Evolutionary conservation across 1,140 invertebrate species (phyloP).

Genomic region (Sycobia sp.): DNA sequence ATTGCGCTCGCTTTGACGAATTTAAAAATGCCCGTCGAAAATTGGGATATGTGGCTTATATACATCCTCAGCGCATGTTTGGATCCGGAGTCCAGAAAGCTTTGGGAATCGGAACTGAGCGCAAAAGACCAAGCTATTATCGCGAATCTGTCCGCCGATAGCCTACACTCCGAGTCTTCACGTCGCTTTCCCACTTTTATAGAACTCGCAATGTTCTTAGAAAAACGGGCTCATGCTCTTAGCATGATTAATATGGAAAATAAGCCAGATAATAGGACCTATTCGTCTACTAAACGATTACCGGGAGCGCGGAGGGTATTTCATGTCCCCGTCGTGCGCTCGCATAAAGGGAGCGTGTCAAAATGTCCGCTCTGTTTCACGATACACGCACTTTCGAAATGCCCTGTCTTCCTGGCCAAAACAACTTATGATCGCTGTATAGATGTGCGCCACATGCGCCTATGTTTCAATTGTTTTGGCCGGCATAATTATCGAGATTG

Average conservation of each 20-base stretch:
- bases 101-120: conserved; percentile 6
- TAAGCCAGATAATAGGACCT: not conserved
- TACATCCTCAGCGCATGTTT: not conserved
- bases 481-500: not conserved
- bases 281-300: not conserved
- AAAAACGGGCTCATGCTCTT: too few relatives aligned
- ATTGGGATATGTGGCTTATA: conserved; percentile 5
- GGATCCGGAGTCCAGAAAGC: conserved; percentile 6
- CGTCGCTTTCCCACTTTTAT: not conserved
- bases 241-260: too few relatives aligned
- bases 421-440: not conserved
- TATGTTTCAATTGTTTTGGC: conserved; percentile 31
- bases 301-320: not conserved
- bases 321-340: not conserved
- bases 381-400: conserved; percentile 4
- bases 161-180: not conserved
- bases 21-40: not conserved
- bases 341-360: not conserved
- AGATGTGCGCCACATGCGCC: not conserved
- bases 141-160: not conserved
- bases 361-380: too few relatives aligned
- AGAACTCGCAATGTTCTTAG: conserved; percentile 16
- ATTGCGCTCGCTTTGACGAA: conserved; percentile 6
- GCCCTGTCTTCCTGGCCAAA: conserved; percentile 1
- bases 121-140: not conserved